Base-by-base conservation (phyloP, 2,113 vertebrate genomes). In the Lates calcarifer region DNA sequence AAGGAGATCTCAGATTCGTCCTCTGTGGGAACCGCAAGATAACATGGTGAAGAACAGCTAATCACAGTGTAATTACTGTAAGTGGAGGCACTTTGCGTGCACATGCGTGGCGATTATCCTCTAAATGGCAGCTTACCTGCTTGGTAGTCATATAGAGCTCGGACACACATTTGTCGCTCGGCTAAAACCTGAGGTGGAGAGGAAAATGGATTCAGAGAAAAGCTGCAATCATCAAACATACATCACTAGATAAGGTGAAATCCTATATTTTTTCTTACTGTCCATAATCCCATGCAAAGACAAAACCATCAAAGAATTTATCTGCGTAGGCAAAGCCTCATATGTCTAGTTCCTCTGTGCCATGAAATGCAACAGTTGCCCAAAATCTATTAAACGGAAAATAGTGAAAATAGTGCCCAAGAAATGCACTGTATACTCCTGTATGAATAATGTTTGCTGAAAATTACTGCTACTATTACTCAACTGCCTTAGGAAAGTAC, bases 1-100 rank as follows among this genome's bases (percentile, higher is more conserved):
- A 96, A 95, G 65, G 95, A 95, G 87, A 96, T 93, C 93, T 96
- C 95, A 0, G 93, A 94, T 63, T 95, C 95, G 17, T 96, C 95
- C 87, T 95, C 95, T 96, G 90, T 80, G 80, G 85, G 82, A 90
- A 76, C 55, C 83, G 26, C 76, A 79, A 89, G 89, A 92, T 83
- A 89, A 89, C 85, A 88, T 14, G 56, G 72, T 89, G 75, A 90
- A 75, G 55, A 82, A 79, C 85, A 62, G 22, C 79, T 85, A 91
- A 93, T 93, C 81, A 85, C 71, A 65, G 70, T 29, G 89, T 76
- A 90, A 90, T 90, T 88, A 91, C 53, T 22, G 45, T 77, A 88
- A 88, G 85, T 85, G 80, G 79, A 87, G 77, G 81, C 81, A 89
- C 84, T 93, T 89, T 85, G 71, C 45, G 85, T 82, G 79, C 56